Percentiles rank a stretch among this genome's conserved stretches.
These are phyloP conservation scores for Papilio helenus DNA, from an alignment of 1,140 invertebrate species.

Conservation along the genomic window DNA sequence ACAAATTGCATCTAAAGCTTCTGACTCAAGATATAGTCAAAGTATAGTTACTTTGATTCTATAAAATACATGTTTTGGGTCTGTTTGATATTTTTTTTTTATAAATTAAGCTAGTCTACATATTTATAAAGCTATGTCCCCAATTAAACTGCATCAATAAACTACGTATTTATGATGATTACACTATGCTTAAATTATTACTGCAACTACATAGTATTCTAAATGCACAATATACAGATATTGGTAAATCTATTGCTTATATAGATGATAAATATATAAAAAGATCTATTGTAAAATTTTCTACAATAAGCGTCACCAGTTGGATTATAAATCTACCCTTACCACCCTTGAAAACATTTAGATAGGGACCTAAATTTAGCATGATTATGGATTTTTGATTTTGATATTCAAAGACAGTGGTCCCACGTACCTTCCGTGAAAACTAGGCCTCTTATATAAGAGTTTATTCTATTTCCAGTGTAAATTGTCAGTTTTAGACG, in stretches of 20 bases:
- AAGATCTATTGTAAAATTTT: slow-evolving; percentile 75
- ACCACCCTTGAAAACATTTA: slow-evolving; percentile 66
- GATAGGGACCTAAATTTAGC: slow-evolving; percentile 65
- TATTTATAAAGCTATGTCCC: slow-evolving; percentile 83
- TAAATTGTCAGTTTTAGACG: slow-evolving; percentile 40
- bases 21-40: background rate
- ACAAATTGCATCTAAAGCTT: background rate
- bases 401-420: slow-evolving; percentile 78
- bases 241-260: slow-evolving; percentile 59
- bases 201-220: slow-evolving; percentile 59
- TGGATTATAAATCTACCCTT: slow-evolving; percentile 71
- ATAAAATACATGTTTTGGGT: background rate
- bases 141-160: slow-evolving; percentile 75
- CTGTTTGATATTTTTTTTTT: background rate
- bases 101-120: slow-evolving; percentile 57
- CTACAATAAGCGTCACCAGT: slow-evolving; percentile 80
- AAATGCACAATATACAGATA: slow-evolving; percentile 74
- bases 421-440: slow-evolving; percentile 72
- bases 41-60: background rate
- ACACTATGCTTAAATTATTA: slow-evolving; percentile 48
- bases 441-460: slow-evolving; percentile 61
- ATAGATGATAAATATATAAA: slow-evolving; percentile 77
- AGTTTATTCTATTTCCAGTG: slow-evolving; percentile 38
- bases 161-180: slow-evolving; percentile 51
- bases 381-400: slow-evolving; percentile 78